These are phyloP conservation scores for Anseranas semipalmata DNA, from an alignment of 2,113 vertebrate genomes.

Conservation along the genomic window DNA sequence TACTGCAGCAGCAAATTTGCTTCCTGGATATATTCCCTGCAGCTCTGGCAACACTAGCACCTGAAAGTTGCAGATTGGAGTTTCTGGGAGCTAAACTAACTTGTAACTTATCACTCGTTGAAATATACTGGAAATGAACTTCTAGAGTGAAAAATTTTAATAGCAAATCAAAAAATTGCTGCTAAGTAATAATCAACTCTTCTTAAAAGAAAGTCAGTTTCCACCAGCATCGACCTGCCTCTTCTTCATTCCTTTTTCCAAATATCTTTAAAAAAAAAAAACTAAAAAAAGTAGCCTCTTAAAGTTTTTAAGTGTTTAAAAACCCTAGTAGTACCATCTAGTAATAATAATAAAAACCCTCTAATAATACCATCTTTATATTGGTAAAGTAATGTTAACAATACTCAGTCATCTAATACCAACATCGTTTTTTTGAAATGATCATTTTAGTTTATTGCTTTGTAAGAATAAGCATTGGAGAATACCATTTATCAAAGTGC, in stretches of 20 bases:
- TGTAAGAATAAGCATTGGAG: not conserved
- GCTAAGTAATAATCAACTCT: not conserved
- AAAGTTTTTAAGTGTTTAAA: not conserved
- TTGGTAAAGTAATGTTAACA: not conserved
- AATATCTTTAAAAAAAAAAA: not conserved
- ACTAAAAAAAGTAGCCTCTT: not conserved
- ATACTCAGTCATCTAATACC: not conserved
- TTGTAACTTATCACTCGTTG: not conserved
- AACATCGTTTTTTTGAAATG: not conserved
- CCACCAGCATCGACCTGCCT: not conserved
- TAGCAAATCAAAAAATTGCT: not conserved
- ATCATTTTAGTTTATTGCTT: not conserved
- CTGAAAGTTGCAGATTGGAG: not conserved
- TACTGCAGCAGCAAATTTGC: not conserved
- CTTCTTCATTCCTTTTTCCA: not conserved
- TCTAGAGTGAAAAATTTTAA: not conserved
- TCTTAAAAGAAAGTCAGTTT: not conserved
- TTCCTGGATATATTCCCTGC: not conserved
- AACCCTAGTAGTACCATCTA: not conserved
- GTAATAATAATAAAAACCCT: not conserved
- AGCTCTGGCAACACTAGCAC: not conserved
- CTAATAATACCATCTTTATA: not conserved
- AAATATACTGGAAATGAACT: not conserved
- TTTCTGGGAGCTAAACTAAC: not conserved
- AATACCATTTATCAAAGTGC: not conserved